phyloP scores from a whole-genome alignment of 2,888 invertebrate species.

The Trichogramma evanescens region DNA sequence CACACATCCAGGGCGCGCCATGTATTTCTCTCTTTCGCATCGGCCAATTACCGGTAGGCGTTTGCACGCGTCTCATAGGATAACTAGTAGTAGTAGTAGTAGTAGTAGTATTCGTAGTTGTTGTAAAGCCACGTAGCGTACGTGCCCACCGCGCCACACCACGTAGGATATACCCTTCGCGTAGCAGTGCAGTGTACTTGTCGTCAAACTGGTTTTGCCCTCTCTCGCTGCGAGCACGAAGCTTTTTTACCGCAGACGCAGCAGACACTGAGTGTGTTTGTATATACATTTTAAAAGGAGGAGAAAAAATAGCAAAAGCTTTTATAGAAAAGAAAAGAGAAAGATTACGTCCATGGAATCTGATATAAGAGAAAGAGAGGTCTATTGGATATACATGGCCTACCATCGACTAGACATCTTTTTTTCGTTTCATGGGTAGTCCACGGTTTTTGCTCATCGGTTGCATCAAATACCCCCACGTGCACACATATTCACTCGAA shows the following conservation, averaged over 20 bases:
- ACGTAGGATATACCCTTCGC: neutral
- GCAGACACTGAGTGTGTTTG: neutral
- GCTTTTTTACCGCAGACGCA: conserved; percentile 1
- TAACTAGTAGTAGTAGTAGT: conserved; percentile 1
- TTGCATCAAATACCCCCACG: no score
- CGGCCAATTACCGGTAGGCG: conserved; percentile 27
- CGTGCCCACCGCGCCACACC: no score
- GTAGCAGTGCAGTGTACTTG: conserved; percentile 26
- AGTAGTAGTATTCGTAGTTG: neutral
- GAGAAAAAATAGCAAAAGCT: conserved; percentile 1
- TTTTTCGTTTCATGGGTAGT: no score
- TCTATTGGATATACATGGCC: conserved; percentile 25
- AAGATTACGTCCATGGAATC: no score
- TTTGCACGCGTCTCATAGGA: conserved; percentile 13
- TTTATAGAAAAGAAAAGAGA: no score
- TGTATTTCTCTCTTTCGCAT: conserved; percentile 13
- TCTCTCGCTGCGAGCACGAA: conserved; percentile 18
- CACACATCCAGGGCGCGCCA: neutral
- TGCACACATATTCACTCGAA: no score
- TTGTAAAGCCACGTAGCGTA: neutral
- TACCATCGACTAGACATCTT: conserved; percentile 1
- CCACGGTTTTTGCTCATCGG: no score
- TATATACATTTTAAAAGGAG: neutral
- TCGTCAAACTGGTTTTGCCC: conserved; percentile 39
- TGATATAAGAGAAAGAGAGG: conserved; percentile 4